phyloP scores from a whole-genome alignment of 2,888 invertebrate genomes.

The Drosophila nigritarsus region DNA sequence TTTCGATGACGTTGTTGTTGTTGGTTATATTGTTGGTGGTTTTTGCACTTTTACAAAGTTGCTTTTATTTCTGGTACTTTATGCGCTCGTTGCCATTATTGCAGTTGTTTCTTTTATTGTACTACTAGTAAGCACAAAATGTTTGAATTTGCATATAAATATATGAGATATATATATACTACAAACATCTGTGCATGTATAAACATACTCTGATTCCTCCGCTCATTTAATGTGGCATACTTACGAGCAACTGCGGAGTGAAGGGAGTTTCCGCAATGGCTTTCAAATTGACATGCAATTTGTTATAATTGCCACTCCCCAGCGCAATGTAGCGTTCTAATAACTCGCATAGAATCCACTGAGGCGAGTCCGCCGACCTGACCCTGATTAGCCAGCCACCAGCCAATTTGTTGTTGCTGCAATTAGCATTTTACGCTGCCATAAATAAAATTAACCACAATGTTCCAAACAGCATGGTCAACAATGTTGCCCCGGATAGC shows the following conservation, averaged over 20 bases:
- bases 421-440: slow-evolving; percentile 72
- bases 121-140: slow-evolving; percentile 55
- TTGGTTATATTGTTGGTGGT: slow-evolving; percentile 49
- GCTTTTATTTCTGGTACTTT: slow-evolving; percentile 75
- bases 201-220: slow-evolving; percentile 23
- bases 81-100: slow-evolving; percentile 72
- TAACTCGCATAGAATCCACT: background rate
- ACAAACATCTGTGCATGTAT: slow-evolving; percentile 6
- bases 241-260: slow-evolving; percentile 16
- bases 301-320: slow-evolving; percentile 55
- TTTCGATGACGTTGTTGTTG: slow-evolving; percentile 54
- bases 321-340: slow-evolving; percentile 8
- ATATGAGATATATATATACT: slow-evolving; percentile 3
- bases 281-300: slow-evolving; percentile 71
- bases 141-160: slow-evolving; percentile 50
- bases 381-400: slow-evolving; percentile 66
- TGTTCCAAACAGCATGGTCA: slow-evolving; percentile 61
- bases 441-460: slow-evolving; percentile 75
- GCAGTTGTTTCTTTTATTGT: slow-evolving; percentile 77
- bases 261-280: slow-evolving; percentile 8
- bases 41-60: slow-evolving; percentile 74
- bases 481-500: slow-evolving; percentile 41
- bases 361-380: slow-evolving; percentile 24
- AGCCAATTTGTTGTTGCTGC: slow-evolving; percentile 54
- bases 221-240: slow-evolving; percentile 61